Percentiles rank a stretch among this genome's conserved stretches.
Evolutionary conservation across 2,797 vertebrate species (phyloP).

Genomic region (Anniella stebbinsi): DNA sequence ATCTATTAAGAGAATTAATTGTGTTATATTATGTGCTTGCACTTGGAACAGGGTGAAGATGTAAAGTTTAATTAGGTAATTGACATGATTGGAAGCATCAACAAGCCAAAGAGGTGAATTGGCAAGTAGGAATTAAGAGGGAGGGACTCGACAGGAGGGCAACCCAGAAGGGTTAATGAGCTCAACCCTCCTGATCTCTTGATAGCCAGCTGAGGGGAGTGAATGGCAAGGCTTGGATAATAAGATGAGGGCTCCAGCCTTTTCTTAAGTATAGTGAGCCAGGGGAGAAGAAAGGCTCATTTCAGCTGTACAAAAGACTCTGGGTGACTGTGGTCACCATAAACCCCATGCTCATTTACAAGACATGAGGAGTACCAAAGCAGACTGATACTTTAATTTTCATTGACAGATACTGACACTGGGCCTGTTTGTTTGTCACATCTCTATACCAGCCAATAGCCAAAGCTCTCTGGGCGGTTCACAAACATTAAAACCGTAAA

Average conservation of each 20-base stretch:
- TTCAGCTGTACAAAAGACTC: not conserved
- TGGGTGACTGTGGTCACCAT: not conserved
- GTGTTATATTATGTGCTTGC: not conserved
- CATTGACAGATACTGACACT: not conserved
- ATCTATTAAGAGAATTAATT: not conserved
- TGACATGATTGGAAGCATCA: constrained; percentile 7
- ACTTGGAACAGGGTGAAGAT: constrained; percentile 6
- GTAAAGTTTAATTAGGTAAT: constrained; percentile 26
- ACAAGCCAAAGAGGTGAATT: not conserved
- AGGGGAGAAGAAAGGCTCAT: not conserved
- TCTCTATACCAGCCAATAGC: too few relatives aligned
- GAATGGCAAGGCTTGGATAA: not conserved
- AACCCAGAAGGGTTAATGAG: not conserved
- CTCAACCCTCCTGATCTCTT: not conserved
- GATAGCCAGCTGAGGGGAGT: not conserved
- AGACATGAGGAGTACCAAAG: not conserved
- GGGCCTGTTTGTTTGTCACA: too few relatives aligned
- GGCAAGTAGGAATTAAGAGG: not conserved
- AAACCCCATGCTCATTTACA: not conserved
- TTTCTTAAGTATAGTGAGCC: not conserved
- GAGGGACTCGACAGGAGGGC: not conserved
- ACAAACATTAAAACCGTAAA: too few relatives aligned
- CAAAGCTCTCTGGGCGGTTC: too few relatives aligned
- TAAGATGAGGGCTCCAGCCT: not conserved
- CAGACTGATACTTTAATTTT: not conserved